Base-by-base conservation (phyloP, 2,797 vertebrate species). In the Labroides dimidiatus region DNA sequence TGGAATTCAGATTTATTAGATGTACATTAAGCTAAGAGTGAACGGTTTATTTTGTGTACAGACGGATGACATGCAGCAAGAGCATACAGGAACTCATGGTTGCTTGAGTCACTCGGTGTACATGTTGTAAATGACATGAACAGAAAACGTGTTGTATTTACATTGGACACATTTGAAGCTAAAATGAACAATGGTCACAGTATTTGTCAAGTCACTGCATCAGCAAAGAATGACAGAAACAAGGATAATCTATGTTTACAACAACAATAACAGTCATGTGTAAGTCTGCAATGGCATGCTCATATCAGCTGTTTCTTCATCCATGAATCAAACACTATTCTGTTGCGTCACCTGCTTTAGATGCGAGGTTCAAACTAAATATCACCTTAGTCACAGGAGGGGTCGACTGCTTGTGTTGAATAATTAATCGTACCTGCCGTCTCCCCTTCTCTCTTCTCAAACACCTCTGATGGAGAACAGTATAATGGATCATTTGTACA, bases 51-150 rank as follows among this genome's bases (percentile, higher is more conserved):
- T 66, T 50, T 30, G 64, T 47, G 43, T 78, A 85, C 77, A 89
- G 75, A 78, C 24, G 16, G 60, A 81, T 70, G 80, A 76, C 87
- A 89, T 88, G 86, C 87, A 85, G 77, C 73, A 75, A 84, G 76
- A 72, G 75, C 67, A 80, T 65, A 81, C 76, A 76, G 45, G 2
- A 61, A 72, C 16, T 72, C 30, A 48, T 58, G 67, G 64, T n/a
- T 30, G 37, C 64, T 64, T 17, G 30, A 77, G 60, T 12, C 37
- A 86, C 48, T 59, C 44, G 54, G 72, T 20, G 52, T 52, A 61
- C 16, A 36, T 47, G 51, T 45, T 58, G 16, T 53, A 60, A 73
- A 71, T 69, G 61, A 75, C 64, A 58, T 64, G 2, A 63, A 74
- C 57, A 75, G 37, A 80, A 33, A 73, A 68, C 11, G 49, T 54